Percentiles rank a stretch among this genome's conserved stretches.
Conservation (phyloP, 2,797 vertebrate species). For the Valencia hispanica region DNA sequence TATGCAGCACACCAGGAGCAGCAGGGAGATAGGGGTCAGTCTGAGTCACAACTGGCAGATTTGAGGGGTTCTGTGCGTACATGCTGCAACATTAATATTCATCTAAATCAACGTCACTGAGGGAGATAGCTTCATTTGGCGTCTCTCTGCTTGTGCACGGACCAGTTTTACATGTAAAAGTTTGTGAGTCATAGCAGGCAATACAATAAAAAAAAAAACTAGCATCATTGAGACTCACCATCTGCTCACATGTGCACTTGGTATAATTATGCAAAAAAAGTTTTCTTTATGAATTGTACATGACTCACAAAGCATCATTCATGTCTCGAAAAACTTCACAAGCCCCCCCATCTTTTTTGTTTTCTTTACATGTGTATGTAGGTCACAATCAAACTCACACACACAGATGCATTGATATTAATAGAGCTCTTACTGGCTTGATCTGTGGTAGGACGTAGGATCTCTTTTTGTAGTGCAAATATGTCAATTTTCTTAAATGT, state of each 20-base stretch:
- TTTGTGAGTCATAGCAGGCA: conserved; percentile 39
- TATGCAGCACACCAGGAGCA: not conserved
- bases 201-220: conserved; percentile 33
- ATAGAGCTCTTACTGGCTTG: conserved; percentile 45
- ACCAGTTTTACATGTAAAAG: conserved; percentile 2
- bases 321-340: conserved; percentile 11
- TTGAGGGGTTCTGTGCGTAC: not conserved
- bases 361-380: conserved; percentile 20
- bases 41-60: not conserved
- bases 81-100: not conserved
- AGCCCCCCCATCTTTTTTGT: too few species aligned
- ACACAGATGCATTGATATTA: conserved; percentile 51
- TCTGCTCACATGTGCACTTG: not conserved
- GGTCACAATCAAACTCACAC: conserved; percentile 27
- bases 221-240: not conserved
- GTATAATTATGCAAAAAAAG: conserved; percentile 3
- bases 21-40: not conserved
- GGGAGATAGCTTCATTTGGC: conserved; percentile 28
- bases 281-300: not conserved
- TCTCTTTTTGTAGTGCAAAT: conserved; percentile 13
- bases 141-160: conserved; percentile 14
- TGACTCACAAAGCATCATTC: conserved; percentile 6
- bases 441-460: conserved; percentile 31
- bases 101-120: conserved; percentile 5
- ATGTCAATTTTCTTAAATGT: conserved; percentile 1